Evolutionary conservation across 2,113 vertebrate species (phyloP).

Genomic region (Erinaceus europaeus): DNA sequence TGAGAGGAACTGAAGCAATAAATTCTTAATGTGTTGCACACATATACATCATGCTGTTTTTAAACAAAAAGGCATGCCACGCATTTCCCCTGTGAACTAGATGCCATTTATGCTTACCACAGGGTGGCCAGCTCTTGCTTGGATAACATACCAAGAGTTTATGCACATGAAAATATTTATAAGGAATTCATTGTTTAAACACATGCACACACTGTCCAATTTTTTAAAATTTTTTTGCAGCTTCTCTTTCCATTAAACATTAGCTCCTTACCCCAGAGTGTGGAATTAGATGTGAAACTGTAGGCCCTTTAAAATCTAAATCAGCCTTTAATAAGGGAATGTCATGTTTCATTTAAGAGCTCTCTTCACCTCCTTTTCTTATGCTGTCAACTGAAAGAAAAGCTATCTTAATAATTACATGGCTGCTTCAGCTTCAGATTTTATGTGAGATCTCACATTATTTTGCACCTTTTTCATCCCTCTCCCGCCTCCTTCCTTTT

Average conservation of each 20-base stretch:
- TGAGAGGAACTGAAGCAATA: constrained; percentile 41
- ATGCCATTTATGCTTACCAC: constrained; percentile 30
- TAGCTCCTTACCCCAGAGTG: constrained; percentile 56
- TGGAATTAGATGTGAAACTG: constrained; percentile 21
- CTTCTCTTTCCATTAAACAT: constrained; percentile 69
- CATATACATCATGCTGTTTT: constrained; percentile 43
- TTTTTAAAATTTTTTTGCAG: too few species aligned
- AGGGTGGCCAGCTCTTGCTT: constrained; percentile 50
- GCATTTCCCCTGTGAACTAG: constrained; percentile 52
- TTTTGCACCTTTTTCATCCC: constrained; percentile 48
- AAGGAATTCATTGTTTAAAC: constrained; percentile 65
- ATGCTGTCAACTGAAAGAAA: constrained; percentile 78
- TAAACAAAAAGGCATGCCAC: constrained; percentile 55
- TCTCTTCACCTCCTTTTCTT: constrained; percentile 75
- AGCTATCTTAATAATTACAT: constrained; percentile 75
- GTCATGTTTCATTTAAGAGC: constrained; percentile 81
- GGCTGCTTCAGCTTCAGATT: constrained; percentile 72
- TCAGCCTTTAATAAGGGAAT: constrained; percentile 80
- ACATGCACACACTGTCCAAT: constrained; percentile 44
- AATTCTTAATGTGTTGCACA: constrained; percentile 58
- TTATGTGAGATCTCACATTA: constrained; percentile 70
- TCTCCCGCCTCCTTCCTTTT: background rate
- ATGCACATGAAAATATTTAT: background rate
- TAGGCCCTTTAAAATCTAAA: constrained; percentile 72
- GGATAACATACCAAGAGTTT: constrained; percentile 24